phyloP scores from a whole-genome alignment of 2,888 invertebrate species.

The Ceramica pisi region DNA sequence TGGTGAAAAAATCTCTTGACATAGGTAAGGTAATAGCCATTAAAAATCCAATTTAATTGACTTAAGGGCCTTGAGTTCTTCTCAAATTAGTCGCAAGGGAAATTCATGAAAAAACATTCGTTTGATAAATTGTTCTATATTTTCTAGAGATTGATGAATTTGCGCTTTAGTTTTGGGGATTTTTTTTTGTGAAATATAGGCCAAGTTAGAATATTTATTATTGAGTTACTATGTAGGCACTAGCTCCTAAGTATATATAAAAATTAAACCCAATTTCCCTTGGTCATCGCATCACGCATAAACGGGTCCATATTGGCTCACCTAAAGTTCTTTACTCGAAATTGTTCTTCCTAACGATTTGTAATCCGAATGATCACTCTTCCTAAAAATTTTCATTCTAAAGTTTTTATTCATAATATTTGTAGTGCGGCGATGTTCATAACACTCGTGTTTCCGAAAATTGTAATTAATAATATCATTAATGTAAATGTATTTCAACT shows the following conservation, averaged over 20 bases:
- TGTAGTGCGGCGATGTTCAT: too few species aligned
- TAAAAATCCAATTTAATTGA: constrained; percentile 60
- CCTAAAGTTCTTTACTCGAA: too few species aligned
- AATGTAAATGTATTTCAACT: too few species aligned
- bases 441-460: too few species aligned
- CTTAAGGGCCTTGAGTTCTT: constrained; percentile 30
- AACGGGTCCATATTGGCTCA: too few species aligned
- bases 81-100: constrained; percentile 58
- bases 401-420: too few species aligned
- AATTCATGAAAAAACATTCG: constrained; percentile 50
- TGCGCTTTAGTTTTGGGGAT: not conserved
- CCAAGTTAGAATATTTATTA: constrained; percentile 1
- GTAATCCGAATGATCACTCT: too few species aligned
- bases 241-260: constrained; percentile 33
- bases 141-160: constrained; percentile 12
- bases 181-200: not conserved
- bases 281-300: too few species aligned
- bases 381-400: too few species aligned
- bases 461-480: too few species aligned
- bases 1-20: constrained; percentile 39
- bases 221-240: constrained; percentile 5
- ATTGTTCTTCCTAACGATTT: too few species aligned
- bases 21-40: constrained; percentile 47
- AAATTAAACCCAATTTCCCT: too few species aligned
- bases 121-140: constrained; percentile 35